Evolutionary conservation across 2,797 vertebrate genomes (phyloP).

Genomic region (Halcyon smyrnensis): DNA sequence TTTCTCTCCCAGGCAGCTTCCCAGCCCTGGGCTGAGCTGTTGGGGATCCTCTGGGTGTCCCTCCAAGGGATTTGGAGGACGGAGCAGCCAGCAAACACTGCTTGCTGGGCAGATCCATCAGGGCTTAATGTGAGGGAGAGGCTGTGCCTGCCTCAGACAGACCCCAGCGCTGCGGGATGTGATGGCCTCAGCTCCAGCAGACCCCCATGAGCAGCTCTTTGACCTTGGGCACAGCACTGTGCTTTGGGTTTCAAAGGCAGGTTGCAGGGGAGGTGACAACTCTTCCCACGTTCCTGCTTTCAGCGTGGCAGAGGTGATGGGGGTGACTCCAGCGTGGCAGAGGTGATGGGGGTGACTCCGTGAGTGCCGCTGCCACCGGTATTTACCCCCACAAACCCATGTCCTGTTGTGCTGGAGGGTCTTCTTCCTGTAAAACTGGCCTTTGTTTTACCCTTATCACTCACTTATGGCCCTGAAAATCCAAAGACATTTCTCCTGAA

Average conservation of each 20-base stretch:
- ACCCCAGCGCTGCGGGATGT: fast-evolving
- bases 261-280: not conserved
- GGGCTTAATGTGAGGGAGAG: fast-evolving
- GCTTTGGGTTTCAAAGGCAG: not conserved
- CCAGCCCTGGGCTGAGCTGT: not conserved
- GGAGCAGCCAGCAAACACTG: not conserved
- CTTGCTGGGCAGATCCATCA: fast-evolving
- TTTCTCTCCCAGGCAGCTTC: not conserved
- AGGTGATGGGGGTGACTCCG: not conserved
- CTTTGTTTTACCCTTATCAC: not conserved
- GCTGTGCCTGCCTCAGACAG: fast-evolving
- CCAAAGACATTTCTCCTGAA: not conserved
- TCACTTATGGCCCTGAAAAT: fast-evolving
- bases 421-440: not conserved
- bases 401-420: not conserved
- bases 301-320: too few species aligned
- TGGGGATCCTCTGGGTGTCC: not conserved
- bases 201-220: not conserved
- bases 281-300: not conserved
- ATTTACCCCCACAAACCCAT: not conserved
- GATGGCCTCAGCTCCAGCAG: not conserved
- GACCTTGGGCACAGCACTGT: not conserved
- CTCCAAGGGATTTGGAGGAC: fast-evolving
- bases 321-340: too few species aligned
- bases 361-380: fast-evolving